Base-by-base conservation (phyloP, 2,888 invertebrate species). In the Elysia crispata region DNA sequence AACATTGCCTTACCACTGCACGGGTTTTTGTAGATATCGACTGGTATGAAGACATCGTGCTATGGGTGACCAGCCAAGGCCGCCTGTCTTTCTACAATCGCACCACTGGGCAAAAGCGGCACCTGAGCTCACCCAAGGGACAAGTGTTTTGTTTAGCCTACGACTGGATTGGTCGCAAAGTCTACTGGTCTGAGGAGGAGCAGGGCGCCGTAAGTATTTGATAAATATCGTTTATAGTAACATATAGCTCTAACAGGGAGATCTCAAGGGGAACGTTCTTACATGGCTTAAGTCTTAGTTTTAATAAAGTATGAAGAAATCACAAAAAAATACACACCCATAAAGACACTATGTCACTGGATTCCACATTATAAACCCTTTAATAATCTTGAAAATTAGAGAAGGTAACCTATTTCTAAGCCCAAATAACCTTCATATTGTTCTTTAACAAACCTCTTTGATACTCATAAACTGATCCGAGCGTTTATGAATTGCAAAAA, bases 111-210 rank as follows among this genome's bases (percentile, higher is more conserved):
- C 76, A 77, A 57, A 82, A 77, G 69, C 75, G 76, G 1, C 93
- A 76, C 3, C 64, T 82, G 69, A 50, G 31, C 49, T 75, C 79
- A 30, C 73, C 69, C 69, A 93, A 96, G 90, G 91, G 93, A 0
- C 94, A 95, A 89, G 96, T 95, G 0, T 95, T 95, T 0, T 95
- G 95, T 87, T 94, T 97, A 76, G 96, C 96, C 0, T 95, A 97
- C 20, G 98, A 98, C 90, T 97, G 97, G 97, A 95, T 97, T 73
- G 97, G 97, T 1, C 95, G 95, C 85, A 96, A 96, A 89, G 93
- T 98, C 13, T 98, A 98, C 91, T 98, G 97, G 97, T 96, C 96
- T 0, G 96, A 96, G 92, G 95, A 95, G 15, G 95, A 95, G 89
- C 95, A 96, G 88, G 96, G 96, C 91, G 93, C 96, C 94, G 96